phyloP scores from a whole-genome alignment of 2,797 vertebrate species.

The Oophaga sylvatica region DNA sequence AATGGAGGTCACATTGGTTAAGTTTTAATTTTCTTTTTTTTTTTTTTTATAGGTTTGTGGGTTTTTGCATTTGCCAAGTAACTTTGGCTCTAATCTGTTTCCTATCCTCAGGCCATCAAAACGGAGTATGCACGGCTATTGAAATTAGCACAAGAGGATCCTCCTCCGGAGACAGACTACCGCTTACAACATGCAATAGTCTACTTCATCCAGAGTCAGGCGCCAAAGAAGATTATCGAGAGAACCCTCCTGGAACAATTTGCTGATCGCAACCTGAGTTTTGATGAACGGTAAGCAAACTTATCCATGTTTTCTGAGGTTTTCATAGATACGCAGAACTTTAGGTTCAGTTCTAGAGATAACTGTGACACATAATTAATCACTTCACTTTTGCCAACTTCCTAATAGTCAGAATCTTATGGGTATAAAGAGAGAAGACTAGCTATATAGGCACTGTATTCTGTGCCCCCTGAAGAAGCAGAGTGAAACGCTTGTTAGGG shows the following conservation, averaged over 20 bases:
- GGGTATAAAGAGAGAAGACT: too few species aligned
- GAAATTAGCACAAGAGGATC: conserved; percentile 92
- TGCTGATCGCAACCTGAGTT: conserved; percentile 92
- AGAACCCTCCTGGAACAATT: conserved; percentile 95
- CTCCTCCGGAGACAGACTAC: conserved; percentile 88
- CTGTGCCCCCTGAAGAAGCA: too few species aligned
- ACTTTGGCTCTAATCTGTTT: conserved; percentile 27
- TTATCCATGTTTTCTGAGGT: conserved; percentile 5
- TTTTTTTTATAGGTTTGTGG: not conserved
- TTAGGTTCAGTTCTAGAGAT: not conserved
- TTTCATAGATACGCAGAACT: not conserved
- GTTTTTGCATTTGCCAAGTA: not conserved
- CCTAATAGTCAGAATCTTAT: too few species aligned
- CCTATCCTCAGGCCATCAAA: conserved; percentile 86
- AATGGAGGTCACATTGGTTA: too few species aligned
- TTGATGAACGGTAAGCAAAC: conserved; percentile 88
- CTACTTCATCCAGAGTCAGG: conserved; percentile 96
- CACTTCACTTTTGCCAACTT: too few species aligned
- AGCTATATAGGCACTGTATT: too few species aligned
- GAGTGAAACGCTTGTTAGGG: too few species aligned
- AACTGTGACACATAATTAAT: not conserved
- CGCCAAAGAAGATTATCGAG: conserved; percentile 96
- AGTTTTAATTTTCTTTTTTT: not conserved
- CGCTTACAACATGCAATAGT: conserved; percentile 91
- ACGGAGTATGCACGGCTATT: conserved; percentile 91